phyloP scores from a whole-genome alignment of 2,888 invertebrate genomes.

The Nebria salina region DNA sequence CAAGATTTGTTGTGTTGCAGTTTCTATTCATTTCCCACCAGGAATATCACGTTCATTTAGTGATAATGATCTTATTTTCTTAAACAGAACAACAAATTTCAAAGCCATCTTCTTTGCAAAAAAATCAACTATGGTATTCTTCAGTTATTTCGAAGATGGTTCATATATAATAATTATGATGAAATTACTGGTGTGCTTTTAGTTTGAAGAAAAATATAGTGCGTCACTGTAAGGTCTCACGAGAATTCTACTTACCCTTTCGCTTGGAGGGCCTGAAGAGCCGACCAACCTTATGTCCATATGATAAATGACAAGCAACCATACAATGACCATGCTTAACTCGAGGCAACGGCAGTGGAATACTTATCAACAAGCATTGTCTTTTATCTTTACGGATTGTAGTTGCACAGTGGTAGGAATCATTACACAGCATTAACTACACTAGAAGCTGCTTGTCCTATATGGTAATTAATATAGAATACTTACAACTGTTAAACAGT shows the following conservation, averaged over 20 bases:
- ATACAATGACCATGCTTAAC: slow-evolving; percentile 4
- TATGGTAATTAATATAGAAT: background rate
- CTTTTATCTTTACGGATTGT: background rate
- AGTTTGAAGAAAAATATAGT: background rate
- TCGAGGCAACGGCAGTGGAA: slow-evolving; percentile 6
- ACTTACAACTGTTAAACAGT: too few relatives aligned
- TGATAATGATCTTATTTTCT: too few relatives aligned
- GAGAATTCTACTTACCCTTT: slow-evolving; percentile 6
- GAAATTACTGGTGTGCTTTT: too few relatives aligned
- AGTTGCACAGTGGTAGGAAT: background rate
- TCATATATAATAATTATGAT: too few relatives aligned
- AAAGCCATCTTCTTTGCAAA: too few relatives aligned
- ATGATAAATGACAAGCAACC: slow-evolving; percentile 20
- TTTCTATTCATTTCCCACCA: background rate
- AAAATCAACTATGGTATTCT: too few relatives aligned
- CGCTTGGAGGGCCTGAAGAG: background rate
- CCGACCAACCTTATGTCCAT: slow-evolving; percentile 8
- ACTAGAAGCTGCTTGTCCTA: background rate
- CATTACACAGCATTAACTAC: slow-evolving; percentile 7
- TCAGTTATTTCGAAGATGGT: too few relatives aligned
- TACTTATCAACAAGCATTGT: slow-evolving; percentile 16
- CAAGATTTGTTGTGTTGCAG: background rate
- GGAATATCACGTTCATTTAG: too few relatives aligned
- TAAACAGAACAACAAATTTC: too few relatives aligned
- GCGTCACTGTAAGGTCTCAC: background rate